Evolutionary conservation across 2,113 vertebrate species (phyloP).

Genomic region (Lophochroa leadbeateri): DNA sequence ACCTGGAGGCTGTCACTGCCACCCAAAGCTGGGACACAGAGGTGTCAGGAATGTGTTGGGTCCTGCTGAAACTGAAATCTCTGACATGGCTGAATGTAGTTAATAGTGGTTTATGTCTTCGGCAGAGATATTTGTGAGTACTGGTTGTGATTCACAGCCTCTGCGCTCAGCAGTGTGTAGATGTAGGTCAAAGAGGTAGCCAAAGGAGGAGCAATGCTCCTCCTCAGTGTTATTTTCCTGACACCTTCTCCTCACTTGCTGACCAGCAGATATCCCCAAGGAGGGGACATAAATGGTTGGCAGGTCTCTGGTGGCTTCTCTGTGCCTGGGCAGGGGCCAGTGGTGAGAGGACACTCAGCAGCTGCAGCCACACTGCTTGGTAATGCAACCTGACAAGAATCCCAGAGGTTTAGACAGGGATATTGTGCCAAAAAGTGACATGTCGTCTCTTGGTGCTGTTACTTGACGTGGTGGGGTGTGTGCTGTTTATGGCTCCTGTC

Average conservation of each 20-base stretch:
- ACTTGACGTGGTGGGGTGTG: neutral
- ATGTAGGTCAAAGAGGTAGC: neutral
- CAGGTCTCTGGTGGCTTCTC: neutral
- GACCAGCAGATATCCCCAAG: neutral
- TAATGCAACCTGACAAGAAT: neutral
- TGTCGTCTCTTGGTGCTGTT: fast-evolving
- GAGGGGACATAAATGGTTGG: neutral
- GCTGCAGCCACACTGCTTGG: fast-evolving
- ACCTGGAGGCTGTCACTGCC: neutral
- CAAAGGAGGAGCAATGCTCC: neutral
- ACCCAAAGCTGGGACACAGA: neutral
- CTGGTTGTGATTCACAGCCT: neutral
- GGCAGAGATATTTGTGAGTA: neutral
- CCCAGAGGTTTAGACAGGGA: neutral
- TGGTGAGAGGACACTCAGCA: neutral
- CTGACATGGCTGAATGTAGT: fast-evolving
- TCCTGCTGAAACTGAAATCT: neutral
- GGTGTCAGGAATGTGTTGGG: fast-evolving
- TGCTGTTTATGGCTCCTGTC: neutral
- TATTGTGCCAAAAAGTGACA: neutral
- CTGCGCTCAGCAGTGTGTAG: fast-evolving
- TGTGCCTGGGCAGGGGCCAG: neutral
- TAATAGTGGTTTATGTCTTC: neutral
- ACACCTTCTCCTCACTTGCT: neutral
- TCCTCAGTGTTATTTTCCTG: neutral